These are phyloP conservation scores for Varanus salvator DNA, from an alignment of 2,113 vertebrate species.

Conservation along the genomic window DNA sequence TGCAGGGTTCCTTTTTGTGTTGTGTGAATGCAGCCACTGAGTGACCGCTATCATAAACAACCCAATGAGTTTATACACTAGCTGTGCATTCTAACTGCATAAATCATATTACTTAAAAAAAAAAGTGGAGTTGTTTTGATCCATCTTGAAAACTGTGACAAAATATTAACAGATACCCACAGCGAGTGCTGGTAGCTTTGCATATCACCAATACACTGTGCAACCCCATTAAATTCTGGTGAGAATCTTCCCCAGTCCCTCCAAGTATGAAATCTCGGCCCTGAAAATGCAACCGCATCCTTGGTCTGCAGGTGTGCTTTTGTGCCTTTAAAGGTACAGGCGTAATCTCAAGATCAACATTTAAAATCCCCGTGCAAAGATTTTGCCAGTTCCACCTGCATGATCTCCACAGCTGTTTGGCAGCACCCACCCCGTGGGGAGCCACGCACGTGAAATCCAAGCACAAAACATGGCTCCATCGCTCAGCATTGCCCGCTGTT, in stretches of 20 bases:
- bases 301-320: background rate
- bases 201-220: background rate
- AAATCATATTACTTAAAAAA: background rate
- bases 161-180: background rate
- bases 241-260: too few species aligned
- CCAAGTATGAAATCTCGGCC: too few species aligned
- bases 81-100: background rate
- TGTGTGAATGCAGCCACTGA: background rate
- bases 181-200: background rate
- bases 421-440: background rate
- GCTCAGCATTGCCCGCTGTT: background rate
- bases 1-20: too few species aligned
- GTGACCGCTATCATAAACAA: background rate
- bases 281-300: background rate
- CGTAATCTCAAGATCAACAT: background rate
- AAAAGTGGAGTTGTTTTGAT: background rate
- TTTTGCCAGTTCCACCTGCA: background rate
- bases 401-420: background rate
- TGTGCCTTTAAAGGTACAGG: background rate
- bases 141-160: background rate
- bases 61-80: too few species aligned
- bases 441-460: background rate
- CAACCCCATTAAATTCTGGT: background rate
- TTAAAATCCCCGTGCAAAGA: background rate
- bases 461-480: background rate